phyloP scores from a whole-genome alignment of 2,113 vertebrate genomes.

The Anseranas semipalmata region DNA sequence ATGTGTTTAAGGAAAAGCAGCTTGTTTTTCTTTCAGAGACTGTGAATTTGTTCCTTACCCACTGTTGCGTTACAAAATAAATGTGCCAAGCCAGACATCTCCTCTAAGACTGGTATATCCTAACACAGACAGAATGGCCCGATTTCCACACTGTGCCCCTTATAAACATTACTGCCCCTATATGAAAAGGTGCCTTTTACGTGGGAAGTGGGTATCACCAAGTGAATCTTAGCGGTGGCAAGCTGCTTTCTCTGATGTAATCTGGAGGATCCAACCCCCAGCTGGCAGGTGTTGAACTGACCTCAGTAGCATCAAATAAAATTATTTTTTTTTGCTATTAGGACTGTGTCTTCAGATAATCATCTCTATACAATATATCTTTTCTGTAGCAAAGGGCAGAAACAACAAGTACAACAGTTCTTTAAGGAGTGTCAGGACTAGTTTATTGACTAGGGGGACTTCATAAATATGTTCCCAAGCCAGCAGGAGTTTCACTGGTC shows the following conservation, averaged over 20 bases:
- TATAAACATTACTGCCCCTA: background rate
- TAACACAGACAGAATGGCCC: background rate
- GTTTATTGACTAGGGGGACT: background rate
- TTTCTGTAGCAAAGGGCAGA: background rate
- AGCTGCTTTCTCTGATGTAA: background rate
- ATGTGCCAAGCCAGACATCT: background rate
- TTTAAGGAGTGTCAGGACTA: background rate
- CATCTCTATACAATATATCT: background rate
- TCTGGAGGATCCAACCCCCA: background rate
- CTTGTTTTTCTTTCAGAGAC: background rate
- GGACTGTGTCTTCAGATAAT: background rate
- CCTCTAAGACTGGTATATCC: background rate
- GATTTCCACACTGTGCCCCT: background rate
- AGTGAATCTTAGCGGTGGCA: background rate
- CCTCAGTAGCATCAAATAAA: background rate
- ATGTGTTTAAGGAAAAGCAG: background rate
- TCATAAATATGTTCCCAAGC: accelerated
- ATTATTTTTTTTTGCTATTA: background rate
- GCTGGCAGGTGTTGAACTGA: background rate
- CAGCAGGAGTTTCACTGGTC: background rate
- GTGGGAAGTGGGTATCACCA: background rate
- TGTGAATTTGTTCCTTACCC: background rate
- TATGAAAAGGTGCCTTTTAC: background rate
- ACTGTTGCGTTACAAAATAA: background rate
- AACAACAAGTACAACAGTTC: background rate